Evolutionary conservation across 2,113 vertebrate genomes (phyloP), one percentile per base, ranked within the genome.

Genomic region (Lipophrys pholis): DNA sequence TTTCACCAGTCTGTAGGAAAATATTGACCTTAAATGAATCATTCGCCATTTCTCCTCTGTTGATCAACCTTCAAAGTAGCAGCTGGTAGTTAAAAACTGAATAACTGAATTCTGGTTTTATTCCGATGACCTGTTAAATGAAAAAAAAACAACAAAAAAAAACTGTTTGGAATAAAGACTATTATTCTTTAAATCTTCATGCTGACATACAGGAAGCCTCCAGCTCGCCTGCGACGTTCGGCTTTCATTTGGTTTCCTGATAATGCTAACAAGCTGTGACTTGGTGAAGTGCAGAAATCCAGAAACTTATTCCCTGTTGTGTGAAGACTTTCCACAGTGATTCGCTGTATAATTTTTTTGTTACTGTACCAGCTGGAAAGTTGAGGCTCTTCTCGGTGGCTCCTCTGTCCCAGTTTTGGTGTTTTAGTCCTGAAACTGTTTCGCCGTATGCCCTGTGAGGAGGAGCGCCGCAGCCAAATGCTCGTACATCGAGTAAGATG

Each of bases 221-320:
- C 21, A n/a, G n/a, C 21, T 30, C 21, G 21, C 21, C 21, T 30
- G 2, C 4, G 21, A 30, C 2, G 21, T 30, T 30, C 21, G 21
- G 21, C 2, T 30, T 30, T 4, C 21, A 30, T 30, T 30, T 30
- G 21, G 67, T 69, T 51, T 64, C 52, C 60, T 83, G 69, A 74
- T 58, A 56, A 68, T 17, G 61, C 49, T 68, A 76, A 82, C 59
- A 46, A 68, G 45, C 48, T 30, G 40, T 64, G 36, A 56, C 48
- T 63, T 68, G 73, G 60, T 53, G 38, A 59, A 67, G 62, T 36
- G 72, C 6, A 7, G 15, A 82, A 66, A 64, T 84, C 50, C 35
- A 39, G 39, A 74, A 70, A 69, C 1, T 15, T 30, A 4, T 30
- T 30, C 21, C 21, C 21, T 30, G 14, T 66, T 58, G 59, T 66